A percentile compares a stretch with the other conserved stretches of the same genome.
Evolutionary conservation across 2,888 invertebrate genomes (phyloP).

Genomic region (Leucoptera coffeella): DNA sequence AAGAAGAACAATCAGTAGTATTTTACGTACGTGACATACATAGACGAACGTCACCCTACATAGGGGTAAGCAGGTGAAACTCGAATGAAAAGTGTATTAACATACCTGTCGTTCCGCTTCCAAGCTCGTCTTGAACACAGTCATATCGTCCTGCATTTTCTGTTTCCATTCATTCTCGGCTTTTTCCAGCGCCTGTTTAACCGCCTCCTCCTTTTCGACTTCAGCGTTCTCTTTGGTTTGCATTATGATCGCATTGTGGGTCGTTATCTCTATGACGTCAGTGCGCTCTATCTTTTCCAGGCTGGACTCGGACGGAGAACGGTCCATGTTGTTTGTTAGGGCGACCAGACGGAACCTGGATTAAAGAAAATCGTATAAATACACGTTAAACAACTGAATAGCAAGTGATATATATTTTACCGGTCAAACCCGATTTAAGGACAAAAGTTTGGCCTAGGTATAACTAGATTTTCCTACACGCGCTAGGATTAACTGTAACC

Average conservation of each 20-base stretch:
- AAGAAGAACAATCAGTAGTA: too few species aligned
- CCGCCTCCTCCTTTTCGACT: constrained; percentile 49
- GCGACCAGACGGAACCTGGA: constrained; percentile 67
- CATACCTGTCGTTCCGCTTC: constrained; percentile 42
- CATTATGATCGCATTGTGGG: constrained; percentile 60
- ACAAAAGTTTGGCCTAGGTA: too few species aligned
- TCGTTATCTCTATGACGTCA: constrained; percentile 57
- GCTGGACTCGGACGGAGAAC: constrained; percentile 72
- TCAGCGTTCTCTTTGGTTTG: constrained; percentile 64
- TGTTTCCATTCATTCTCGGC: constrained; percentile 44
- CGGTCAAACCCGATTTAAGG: too few species aligned
- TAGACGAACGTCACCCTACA: too few species aligned
- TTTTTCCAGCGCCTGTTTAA: constrained; percentile 45
- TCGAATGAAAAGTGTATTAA: too few species aligned
- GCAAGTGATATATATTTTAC: too few species aligned
- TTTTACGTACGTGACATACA: too few species aligned
- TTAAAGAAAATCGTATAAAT: not conserved
- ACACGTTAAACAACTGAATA: too few species aligned
- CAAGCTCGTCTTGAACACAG: too few species aligned
- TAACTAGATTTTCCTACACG: too few species aligned
- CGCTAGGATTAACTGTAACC: too few species aligned
- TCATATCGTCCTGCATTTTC: constrained; percentile 25
- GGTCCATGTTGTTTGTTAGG: constrained; percentile 63
- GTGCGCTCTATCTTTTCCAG: constrained; percentile 69
- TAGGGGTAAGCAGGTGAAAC: too few species aligned